These are phyloP conservation scores for Jaculus jaculus DNA, from an alignment of 2,113 vertebrate species.

Conservation along the genomic window DNA sequence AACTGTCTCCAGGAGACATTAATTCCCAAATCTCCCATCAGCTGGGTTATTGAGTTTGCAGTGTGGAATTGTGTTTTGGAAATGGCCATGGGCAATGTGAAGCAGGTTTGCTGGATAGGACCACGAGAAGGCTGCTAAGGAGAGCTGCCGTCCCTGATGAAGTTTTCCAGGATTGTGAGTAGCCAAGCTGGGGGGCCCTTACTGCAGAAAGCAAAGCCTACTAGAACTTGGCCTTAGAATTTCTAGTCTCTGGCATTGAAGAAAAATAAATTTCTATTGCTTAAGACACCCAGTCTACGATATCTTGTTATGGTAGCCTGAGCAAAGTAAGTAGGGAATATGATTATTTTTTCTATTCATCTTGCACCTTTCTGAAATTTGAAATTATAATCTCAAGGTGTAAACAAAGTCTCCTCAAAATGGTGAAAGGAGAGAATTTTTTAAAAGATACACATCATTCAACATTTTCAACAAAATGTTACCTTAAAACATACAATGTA, in stretches of 20 bases:
- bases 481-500: background rate
- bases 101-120: no score
- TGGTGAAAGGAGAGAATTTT: background rate
- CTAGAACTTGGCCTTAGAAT: background rate
- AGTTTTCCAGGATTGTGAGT: no score
- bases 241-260: background rate
- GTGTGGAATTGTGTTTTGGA: no score
- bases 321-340: background rate
- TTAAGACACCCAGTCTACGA: no score
- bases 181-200: no score
- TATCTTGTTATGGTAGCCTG: background rate
- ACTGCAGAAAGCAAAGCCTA: background rate
- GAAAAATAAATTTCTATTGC: background rate
- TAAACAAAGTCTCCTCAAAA: background rate
- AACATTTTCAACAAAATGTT: slow-evolving; percentile 31
- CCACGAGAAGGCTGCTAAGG: no score
- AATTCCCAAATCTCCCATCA: no score
- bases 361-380: background rate
- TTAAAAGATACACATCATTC: background rate
- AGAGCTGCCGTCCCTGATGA: no score
- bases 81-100: no score
- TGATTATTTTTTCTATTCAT: background rate
- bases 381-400: slow-evolving; percentile 2
- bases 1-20: no score
- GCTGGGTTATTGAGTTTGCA: no score